Base-by-base conservation (phyloP, 2,113 vertebrate species). In the Rhinopomastus cyanomelas region DNA sequence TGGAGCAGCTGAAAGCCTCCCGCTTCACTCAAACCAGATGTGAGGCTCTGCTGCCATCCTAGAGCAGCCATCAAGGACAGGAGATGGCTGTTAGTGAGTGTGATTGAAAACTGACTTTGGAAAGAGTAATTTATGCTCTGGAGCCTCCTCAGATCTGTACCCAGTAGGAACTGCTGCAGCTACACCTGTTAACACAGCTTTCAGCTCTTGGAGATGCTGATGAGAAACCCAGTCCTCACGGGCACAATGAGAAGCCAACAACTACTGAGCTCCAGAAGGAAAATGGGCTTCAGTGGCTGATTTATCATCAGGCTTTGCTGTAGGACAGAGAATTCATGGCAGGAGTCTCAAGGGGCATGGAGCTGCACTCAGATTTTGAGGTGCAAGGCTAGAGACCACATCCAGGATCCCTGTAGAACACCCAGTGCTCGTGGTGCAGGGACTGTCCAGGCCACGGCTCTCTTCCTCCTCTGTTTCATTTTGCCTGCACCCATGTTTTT, bases 41-140 rank as follows among this genome's bases (percentile, higher is more conserved):
- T 95, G 92, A 64, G 87, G 83, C 42, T 71, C 91, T 51, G 16
- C 21, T 57, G 94, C 88, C 91, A 73, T 96, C 93, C 78, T 93
- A 60, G 72, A 94, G 44, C 68, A 78, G 42, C 51, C 95, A 93
- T 93, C 92, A 95, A 96, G 94, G 88, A 88, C 89, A 76, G 81
- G 90, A 52, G 89, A 92, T 92, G 94, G 81, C 84, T 95, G 83
- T 89, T 93, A 94, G 89, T 26, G 76, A 84, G 68, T 23, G 8
- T 90, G 94, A 95, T 94, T 97, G 95, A 95, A 96, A 96, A 95
- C 66, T 92, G 86, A 94, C 69, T 83, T 95, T 87, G 87, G 88
- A 95, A 91, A 92, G 80, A 62, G 88, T 96, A 87, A 95, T 95
- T 96, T 95, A 92, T 90, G 88, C 51, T 73, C 56, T 73, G 77